phyloP scores from a whole-genome alignment of 1,140 invertebrate species.

The Diabrotica undecimpunctata region DNA sequence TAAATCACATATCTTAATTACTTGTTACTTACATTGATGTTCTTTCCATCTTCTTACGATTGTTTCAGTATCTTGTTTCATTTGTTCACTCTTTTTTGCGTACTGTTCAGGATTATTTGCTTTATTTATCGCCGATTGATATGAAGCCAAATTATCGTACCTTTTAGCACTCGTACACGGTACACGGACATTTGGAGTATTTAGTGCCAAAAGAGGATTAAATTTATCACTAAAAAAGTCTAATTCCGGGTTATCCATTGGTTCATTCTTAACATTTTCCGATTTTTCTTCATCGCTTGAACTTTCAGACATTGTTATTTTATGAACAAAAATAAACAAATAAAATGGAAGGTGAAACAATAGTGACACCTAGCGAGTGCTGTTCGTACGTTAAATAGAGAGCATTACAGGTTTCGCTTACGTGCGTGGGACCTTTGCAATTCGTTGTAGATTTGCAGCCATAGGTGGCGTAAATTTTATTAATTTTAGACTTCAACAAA shows the following conservation, averaged over 20 bases:
- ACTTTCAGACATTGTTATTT: conserved; percentile 1
- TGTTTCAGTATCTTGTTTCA: conserved; percentile 21
- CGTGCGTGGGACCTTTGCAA: too few relatives aligned
- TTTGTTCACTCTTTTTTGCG: conserved; percentile 19
- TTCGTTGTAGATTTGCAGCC: too few relatives aligned
- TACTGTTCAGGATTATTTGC: conserved; percentile 14
- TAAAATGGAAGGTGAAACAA: not conserved
- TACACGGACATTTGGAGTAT: conserved; percentile 51
- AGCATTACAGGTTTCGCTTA: not conserved
- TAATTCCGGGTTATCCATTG: conserved; percentile 56
- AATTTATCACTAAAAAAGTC: conserved; percentile 63
- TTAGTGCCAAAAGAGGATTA: conserved; percentile 64
- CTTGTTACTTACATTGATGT: conserved; percentile 49
- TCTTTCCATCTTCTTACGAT: conserved; percentile 44
- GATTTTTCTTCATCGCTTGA: conserved; percentile 36
- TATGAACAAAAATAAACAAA: not conserved
- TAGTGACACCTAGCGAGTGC: not conserved
- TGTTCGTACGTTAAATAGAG: too few relatives aligned
- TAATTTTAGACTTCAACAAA: too few relatives aligned
- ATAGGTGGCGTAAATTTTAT: too few relatives aligned
- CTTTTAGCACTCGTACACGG: conserved; percentile 54
- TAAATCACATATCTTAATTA: not conserved
- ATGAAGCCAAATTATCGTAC: conserved; percentile 62
- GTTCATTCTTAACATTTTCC: conserved; percentile 42
- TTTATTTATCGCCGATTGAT: conserved; percentile 42